A percentile compares a stretch with the other conserved stretches of the same genome.
phyloP scores from a whole-genome alignment of 2,888 invertebrate species.

The Neria commutata region DNA sequence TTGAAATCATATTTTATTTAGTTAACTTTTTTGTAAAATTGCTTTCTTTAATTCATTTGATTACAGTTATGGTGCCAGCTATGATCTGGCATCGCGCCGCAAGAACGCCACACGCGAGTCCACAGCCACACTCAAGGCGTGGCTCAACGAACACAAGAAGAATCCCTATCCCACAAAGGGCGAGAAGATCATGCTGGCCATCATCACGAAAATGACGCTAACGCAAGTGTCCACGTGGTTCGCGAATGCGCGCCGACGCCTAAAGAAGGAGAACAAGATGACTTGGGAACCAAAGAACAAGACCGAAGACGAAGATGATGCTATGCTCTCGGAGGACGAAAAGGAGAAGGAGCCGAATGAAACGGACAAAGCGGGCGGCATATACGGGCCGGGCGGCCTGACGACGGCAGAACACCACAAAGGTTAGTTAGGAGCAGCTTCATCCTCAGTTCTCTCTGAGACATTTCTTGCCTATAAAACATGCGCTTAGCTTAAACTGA shows the following conservation, averaged over 20 bases:
- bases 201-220: slow-evolving; percentile 94
- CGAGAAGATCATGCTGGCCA: slow-evolving; percentile 94
- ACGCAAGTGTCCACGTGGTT: slow-evolving; percentile 98
- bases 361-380: slow-evolving; percentile 67
- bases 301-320: slow-evolving; percentile 85
- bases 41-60: slow-evolving; percentile 16
- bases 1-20: too few relatives aligned
- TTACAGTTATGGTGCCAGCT: slow-evolving; percentile 87
- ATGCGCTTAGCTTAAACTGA: neutral
- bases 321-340: slow-evolving; percentile 84
- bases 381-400: slow-evolving; percentile 32
- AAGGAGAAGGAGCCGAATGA: slow-evolving; percentile 80
- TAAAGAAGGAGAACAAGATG: slow-evolving; percentile 98
- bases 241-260: slow-evolving; percentile 88
- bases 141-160: slow-evolving; percentile 96
- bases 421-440: slow-evolving; percentile 63
- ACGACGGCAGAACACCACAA: slow-evolving; percentile 62
- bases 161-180: slow-evolving; percentile 96
- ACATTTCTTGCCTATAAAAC: neutral
- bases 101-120: slow-evolving; percentile 98
- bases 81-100: slow-evolving; percentile 91
- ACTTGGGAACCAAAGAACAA: slow-evolving; percentile 95
- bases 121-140: slow-evolving; percentile 95
- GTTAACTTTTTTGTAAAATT: slow-evolving; percentile 7
- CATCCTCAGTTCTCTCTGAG: neutral